Base-by-base conservation (phyloP, 2,888 invertebrate genomes). In the Sinopyrophorus schimmeli region DNA sequence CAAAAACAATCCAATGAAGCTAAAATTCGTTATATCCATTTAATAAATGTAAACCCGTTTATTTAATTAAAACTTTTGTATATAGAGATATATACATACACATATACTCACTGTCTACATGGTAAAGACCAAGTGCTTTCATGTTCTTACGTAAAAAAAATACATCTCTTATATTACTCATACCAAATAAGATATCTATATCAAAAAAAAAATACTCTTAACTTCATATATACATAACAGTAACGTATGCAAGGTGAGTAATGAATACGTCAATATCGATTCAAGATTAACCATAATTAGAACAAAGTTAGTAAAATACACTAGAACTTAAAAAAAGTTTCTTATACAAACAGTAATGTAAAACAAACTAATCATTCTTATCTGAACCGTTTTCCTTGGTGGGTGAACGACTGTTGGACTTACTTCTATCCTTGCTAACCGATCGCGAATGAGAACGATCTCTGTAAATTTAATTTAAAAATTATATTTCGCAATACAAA, bases 381-480 rank as follows among this genome's bases (percentile, higher is more conserved):
- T 58, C 62, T 40, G 57, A 60, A 14, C 51, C 61, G 53, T 58
- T 60, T 31, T 66, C 67, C 59, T 68, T 67, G 53, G 55, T 56
- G 34, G 65, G 67, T 6, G 69, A 67, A 32, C 59, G 61, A 59
- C 69, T 69, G 39, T 61, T 59, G 6, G 81, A 81, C 59, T 73
- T 74, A 41, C 73, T 74, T 54, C 65, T 63, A 31, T 80, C 83
- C 70, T 86, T 86, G 70, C 86, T 86, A 60, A 76, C 77, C 3
- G 68, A 68, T 30, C 67, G 55, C 18, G 86, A 86, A 32, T 80
- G 80, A 44, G 87, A 87, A 47, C 84, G 80, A 64, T 84, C 83
- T 73, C 84, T 84, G 60, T 20, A 65, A 67, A 51, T 43, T 27
- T 6, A 5, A 2, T 5, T 23, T 23, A 23, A 23, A 2, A 23